Evolutionary conservation across 2,888 invertebrate genomes (phyloP), one percentile per base, ranked within the genome.

Genomic region (Schrankia costaestrigalis): DNA sequence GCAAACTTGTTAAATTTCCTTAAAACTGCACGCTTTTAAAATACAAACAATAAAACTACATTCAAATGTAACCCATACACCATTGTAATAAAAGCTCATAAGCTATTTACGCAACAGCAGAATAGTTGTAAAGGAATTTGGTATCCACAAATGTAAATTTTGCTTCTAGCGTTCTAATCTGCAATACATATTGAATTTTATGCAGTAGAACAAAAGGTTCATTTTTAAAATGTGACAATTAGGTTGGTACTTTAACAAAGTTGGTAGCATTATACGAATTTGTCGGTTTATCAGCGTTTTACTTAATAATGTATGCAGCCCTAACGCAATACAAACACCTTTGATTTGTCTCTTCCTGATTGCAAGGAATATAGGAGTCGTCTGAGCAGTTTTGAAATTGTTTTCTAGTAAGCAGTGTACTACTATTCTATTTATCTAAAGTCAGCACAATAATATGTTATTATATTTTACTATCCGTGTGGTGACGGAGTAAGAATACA

Each of bases 231-330:
- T 11, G n/a, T 22, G 12, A 4, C 18, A 1, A 11, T 18, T 18
- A 27, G 22, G 9, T 5, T 3, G 5, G 11, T 24, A 27, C 7
- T 23, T n/a, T n/a, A n/a, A 18, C 10, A 13, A 31, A 29, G 38
- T 47, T 43, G 35, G 40, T 38, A 21, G 39, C 35, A 40, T 49
- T 48, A 43, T 32, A 46, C 33, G 46, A 65, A 63, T 63, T 69
- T 63, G 62, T 56, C 54, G 59, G 62, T 62, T 70, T 73, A 69
- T 66, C 64, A 69, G 53, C 46, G 49, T 45, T 53, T 44, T 50
- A 48, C 58, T 73, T 67, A 67, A 76, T 77, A 76, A 75, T 75
- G 70, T 75, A 76, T 75, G 76, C 73, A 67, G 59, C 55, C 46
- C 48, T 31, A 34, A 67, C 70, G 59, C 70, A 63, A 58, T 63